A percentile compares a stretch with the other conserved stretches of the same genome.
phyloP scores from a whole-genome alignment of 2,797 vertebrate species.

The Scolopax bukidnonensis region DNA sequence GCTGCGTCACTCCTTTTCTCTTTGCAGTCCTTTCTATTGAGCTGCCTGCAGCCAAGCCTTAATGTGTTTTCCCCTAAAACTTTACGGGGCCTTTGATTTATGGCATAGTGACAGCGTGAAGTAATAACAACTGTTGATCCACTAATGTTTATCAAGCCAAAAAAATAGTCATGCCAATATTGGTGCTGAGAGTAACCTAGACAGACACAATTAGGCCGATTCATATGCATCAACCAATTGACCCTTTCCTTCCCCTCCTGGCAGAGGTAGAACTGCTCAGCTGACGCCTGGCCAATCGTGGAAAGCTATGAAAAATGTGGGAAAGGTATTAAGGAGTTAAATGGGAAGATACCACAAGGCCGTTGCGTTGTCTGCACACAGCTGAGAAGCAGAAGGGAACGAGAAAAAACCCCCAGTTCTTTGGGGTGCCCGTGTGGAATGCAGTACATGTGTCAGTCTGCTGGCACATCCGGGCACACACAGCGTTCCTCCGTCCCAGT shows the following conservation, averaged over 20 bases:
- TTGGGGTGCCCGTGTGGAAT: too few relatives aligned
- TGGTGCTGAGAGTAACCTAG: not conserved
- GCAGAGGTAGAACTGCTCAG: not conserved
- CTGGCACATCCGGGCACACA: accelerated
- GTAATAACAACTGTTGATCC: not conserved
- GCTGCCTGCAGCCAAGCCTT: not conserved
- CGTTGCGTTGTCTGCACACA: not conserved
- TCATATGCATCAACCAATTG: not conserved
- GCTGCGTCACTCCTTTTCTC: accelerated
- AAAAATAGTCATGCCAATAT: not conserved
- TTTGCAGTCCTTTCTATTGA: not conserved
- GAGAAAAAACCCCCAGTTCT: not conserved
- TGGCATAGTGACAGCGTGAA: not conserved
- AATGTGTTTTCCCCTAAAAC: not conserved
- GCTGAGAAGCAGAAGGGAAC: not conserved
- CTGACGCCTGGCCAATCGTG: not conserved
- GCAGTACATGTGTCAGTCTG: accelerated
- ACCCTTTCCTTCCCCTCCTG: not conserved
- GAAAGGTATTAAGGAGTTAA: not conserved
- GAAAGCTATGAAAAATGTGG: not conserved
- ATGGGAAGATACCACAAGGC: not conserved
- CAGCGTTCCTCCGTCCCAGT: not conserved
- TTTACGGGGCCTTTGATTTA: not conserved
- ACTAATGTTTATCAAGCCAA: not conserved
- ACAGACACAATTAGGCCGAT: not conserved